Evolutionary conservation across 2,888 invertebrate species (phyloP).

Genomic region (Leuctra nigra): DNA sequence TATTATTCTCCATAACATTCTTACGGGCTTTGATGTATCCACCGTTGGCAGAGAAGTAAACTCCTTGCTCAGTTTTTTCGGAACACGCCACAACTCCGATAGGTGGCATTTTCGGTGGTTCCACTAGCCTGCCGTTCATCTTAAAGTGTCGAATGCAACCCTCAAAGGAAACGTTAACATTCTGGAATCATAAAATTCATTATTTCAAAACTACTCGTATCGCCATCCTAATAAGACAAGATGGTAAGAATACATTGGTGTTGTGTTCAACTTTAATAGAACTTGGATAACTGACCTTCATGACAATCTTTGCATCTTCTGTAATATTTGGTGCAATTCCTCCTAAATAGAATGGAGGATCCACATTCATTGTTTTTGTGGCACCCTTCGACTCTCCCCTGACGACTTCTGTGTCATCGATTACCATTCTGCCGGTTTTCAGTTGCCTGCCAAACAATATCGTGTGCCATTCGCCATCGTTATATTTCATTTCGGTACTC

Average conservation of each 20-base stretch:
- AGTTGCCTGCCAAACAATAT: conserved; percentile 58
- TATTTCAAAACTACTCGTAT: too few species aligned
- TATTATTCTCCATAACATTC: too few species aligned
- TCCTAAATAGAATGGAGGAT: conserved; percentile 72
- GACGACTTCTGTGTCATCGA: conserved; percentile 54
- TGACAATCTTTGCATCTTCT: conserved; percentile 39
- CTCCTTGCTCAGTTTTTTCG: conserved; percentile 68
- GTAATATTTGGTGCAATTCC: conserved; percentile 55
- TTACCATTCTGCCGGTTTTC: conserved; percentile 56
- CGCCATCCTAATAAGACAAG: too few species aligned
- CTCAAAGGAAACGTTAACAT: conserved; percentile 61
- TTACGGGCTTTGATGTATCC: conserved; percentile 64
- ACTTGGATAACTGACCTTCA: conserved; percentile 34
- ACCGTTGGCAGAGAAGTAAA: conserved; percentile 74
- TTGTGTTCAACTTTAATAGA: too few species aligned
- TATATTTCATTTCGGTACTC: conserved; percentile 50
- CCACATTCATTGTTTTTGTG: conserved; percentile 50
- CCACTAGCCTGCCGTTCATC: conserved; percentile 60
- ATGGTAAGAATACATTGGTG: too few species aligned
- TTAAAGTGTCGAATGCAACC: conserved; percentile 77
- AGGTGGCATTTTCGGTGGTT: conserved; percentile 47
- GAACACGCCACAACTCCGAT: conserved; percentile 69
- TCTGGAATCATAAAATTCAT: conserved; percentile 42
- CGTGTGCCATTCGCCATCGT: conserved; percentile 75
- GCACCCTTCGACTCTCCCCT: conserved; percentile 46